Conservation (phyloP, 2,797 vertebrate genomes). For the Kryptolebias ocellatus region DNA sequence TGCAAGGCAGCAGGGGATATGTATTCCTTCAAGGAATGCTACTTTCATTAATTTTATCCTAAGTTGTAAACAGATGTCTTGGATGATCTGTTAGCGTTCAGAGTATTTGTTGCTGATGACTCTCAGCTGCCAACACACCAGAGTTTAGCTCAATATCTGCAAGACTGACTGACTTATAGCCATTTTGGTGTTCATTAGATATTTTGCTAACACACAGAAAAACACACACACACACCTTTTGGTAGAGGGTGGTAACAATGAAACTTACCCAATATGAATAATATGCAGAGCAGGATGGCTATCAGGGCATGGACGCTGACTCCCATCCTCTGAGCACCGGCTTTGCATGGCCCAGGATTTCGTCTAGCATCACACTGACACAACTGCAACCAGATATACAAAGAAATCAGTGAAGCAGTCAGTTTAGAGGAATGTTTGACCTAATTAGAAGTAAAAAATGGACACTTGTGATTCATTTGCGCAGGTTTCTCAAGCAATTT, state of each 20-base stretch:
- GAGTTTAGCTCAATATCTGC: too few species aligned
- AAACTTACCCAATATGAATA: slow-evolving; percentile 88
- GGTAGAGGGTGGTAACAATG: background rate
- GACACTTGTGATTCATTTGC: background rate
- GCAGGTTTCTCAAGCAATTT: background rate
- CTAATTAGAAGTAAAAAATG: background rate
- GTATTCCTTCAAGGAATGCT: too few species aligned
- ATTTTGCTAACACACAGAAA: too few species aligned
- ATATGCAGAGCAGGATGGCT: slow-evolving; percentile 91
- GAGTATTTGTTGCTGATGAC: too few species aligned
- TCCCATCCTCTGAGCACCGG: slow-evolving; percentile 69
- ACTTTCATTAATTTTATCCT: too few species aligned
- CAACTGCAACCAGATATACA: slow-evolving; percentile 40
- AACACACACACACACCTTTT: too few species aligned
- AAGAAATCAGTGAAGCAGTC: background rate
- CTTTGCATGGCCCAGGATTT: slow-evolving; percentile 81
- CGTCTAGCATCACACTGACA: slow-evolving; percentile 87
- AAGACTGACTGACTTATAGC: too few species aligned
- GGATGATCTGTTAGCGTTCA: too few species aligned
- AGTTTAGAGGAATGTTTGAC: background rate
- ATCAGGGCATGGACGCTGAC: slow-evolving; percentile 88
- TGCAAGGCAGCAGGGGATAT: too few species aligned
- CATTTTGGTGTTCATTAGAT: too few species aligned
- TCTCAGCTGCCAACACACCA: too few species aligned
- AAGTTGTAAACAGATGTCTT: too few species aligned